These are phyloP conservation scores for Ibidorhyncha struthersii DNA, from an alignment of 2,113 vertebrate species.

Conservation along the genomic window DNA sequence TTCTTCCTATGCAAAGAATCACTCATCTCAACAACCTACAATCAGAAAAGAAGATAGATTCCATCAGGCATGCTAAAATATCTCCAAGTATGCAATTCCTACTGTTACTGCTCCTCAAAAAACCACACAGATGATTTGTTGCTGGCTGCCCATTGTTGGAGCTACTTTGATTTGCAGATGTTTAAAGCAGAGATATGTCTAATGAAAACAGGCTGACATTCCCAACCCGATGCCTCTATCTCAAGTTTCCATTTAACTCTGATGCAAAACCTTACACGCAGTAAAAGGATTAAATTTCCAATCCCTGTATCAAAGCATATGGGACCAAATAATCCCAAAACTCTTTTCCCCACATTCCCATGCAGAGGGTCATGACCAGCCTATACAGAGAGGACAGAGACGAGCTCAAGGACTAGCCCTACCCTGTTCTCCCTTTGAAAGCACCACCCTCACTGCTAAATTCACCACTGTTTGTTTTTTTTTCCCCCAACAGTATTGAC, in stretches of 20 bases:
- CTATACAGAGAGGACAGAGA: neutral
- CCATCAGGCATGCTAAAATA: slow-evolving; percentile 16
- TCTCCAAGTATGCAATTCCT: slow-evolving; percentile 2
- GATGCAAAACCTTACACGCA: neutral
- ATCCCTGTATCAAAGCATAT: neutral
- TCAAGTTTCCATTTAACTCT: neutral
- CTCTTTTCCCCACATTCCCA: neutral
- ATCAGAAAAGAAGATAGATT: neutral
- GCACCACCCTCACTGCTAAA: neutral
- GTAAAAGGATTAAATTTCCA: neutral
- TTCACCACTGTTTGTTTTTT: neutral
- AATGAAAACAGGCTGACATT: neutral
- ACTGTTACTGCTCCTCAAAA: neutral
- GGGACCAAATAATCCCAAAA: neutral
- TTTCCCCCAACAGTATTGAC: neutral
- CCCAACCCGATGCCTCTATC: neutral
- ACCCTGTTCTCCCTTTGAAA: neutral
- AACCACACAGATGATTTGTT: neutral
- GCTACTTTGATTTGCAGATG: neutral
- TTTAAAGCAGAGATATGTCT: neutral
- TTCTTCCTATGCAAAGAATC: neutral
- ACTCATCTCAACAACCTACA: neutral
- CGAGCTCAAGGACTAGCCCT: neutral
- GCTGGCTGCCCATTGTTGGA: neutral
- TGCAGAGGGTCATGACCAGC: neutral